phyloP scores from a whole-genome alignment of 2,888 invertebrate species.

The Dolomedes plantarius region DNA sequence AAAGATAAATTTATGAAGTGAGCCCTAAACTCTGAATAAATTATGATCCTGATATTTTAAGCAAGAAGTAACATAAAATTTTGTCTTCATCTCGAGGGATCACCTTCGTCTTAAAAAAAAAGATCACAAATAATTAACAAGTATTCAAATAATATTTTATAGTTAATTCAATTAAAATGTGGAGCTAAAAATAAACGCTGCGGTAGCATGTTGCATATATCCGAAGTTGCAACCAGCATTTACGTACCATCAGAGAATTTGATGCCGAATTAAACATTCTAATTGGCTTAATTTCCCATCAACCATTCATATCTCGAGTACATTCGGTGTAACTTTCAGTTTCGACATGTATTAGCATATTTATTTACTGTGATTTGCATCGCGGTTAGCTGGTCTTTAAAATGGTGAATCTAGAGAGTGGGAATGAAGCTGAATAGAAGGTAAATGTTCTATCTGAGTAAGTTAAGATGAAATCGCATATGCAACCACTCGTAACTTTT shows the following conservation, averaged over 20 bases:
- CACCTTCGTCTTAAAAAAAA: too few relatives aligned
- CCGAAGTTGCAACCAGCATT: not conserved
- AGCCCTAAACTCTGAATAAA: too few relatives aligned
- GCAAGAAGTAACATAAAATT: too few relatives aligned
- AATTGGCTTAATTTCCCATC: not conserved
- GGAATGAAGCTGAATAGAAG: not conserved
- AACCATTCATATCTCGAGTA: not conserved
- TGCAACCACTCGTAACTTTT: not conserved
- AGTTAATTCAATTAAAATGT: too few relatives aligned
- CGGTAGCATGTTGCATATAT: too few relatives aligned
- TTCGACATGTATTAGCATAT: conserved; percentile 5
- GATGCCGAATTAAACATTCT: not conserved
- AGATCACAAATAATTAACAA: too few relatives aligned
- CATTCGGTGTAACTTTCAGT: not conserved
- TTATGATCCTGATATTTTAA: too few relatives aligned
- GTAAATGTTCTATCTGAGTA: not conserved
- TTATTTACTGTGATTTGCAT: not conserved
- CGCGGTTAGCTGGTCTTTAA: not conserved
- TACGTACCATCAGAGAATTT: not conserved
- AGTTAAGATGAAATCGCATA: not conserved
- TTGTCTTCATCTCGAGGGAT: too few relatives aligned
- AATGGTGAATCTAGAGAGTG: not conserved
- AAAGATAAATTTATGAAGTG: not conserved
- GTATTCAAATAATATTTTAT: too few relatives aligned
- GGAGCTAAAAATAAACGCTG: too few relatives aligned